A percentile compares a stretch with the other conserved stretches of the same genome.
Evolutionary conservation across 2,888 invertebrate species (phyloP).

Genomic region (Heliconius aoede): DNA sequence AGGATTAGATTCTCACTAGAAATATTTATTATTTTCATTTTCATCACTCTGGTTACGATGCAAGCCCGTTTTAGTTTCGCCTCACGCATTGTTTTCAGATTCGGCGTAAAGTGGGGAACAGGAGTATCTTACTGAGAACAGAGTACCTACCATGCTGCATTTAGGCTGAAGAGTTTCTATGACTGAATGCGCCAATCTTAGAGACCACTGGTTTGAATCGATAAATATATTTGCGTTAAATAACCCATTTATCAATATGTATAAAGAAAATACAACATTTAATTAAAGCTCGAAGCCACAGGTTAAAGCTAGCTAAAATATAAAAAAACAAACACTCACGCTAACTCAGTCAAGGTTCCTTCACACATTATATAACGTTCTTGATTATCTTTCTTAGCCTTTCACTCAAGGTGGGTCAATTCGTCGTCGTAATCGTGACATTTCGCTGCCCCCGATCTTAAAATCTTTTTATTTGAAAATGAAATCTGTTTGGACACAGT

Average conservation of each 20-base stretch:
- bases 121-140: background rate
- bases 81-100: background rate
- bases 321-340: background rate
- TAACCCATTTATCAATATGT: too few species aligned
- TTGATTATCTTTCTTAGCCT: slow-evolving; percentile 47
- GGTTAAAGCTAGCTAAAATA: background rate
- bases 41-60: background rate
- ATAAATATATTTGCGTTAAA: too few species aligned
- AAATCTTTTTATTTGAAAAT: slow-evolving; percentile 24
- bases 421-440: slow-evolving; percentile 49
- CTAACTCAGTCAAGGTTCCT: slow-evolving; percentile 52
- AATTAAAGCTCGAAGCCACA: background rate
- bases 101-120: background rate
- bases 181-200: too few species aligned
- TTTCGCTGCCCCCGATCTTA: slow-evolving; percentile 45
- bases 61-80: background rate
- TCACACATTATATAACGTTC: slow-evolving; percentile 46
- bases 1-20: too few species aligned
- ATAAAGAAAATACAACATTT: background rate
- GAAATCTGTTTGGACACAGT: background rate
- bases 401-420: slow-evolving; percentile 50
- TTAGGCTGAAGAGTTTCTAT: too few species aligned
- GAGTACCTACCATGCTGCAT: too few species aligned
- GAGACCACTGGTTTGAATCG: too few species aligned
- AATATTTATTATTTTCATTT: background rate